Conservation (phyloP, 1,140 invertebrate species). For the Triops longicaudatus region DNA sequence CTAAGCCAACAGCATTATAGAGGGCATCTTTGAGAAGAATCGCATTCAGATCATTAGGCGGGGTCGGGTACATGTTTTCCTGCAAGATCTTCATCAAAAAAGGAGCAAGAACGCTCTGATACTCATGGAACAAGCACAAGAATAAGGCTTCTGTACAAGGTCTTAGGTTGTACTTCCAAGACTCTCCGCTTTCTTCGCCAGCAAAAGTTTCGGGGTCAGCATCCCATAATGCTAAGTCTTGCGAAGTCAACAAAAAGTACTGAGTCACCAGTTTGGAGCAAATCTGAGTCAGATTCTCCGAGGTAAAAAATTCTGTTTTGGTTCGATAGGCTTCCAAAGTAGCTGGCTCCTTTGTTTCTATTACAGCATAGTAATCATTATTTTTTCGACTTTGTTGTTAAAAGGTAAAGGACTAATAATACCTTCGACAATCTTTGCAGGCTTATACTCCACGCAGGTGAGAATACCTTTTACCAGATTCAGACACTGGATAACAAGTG, state of each 20-base stretch:
- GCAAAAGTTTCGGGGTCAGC: constrained; percentile 81
- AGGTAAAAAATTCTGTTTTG: constrained; percentile 61
- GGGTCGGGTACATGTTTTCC: constrained; percentile 50
- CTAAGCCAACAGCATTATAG: constrained; percentile 82
- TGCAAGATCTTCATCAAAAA: constrained; percentile 64
- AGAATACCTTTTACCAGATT: constrained; percentile 80
- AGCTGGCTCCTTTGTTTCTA: constrained; percentile 44
- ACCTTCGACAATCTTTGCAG: constrained; percentile 50
- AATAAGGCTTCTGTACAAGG: constrained; percentile 81
- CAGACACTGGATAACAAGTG: constrained; percentile 78
- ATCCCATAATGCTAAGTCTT: constrained; percentile 82
- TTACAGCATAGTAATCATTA: constrained; percentile 26
- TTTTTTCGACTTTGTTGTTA: constrained; percentile 13
- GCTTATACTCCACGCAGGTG: constrained; percentile 61
- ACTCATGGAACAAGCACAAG: constrained; percentile 71
- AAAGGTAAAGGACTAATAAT: constrained; percentile 31
- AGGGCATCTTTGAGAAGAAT: constrained; percentile 88
- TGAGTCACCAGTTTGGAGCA: constrained; percentile 72
- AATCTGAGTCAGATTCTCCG: constrained; percentile 61
- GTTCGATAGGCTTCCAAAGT: constrained; percentile 55
- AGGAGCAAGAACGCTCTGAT: constrained; percentile 55
- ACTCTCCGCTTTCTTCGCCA: constrained; percentile 76
- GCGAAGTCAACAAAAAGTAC: constrained; percentile 74
- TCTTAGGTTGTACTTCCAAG: constrained; percentile 83
- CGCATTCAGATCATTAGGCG: constrained; percentile 58